Evolutionary conservation across 2,113 vertebrate species (phyloP), one percentile per base, ranked within the genome.

Genomic region (Dicentrarchus labrax): DNA sequence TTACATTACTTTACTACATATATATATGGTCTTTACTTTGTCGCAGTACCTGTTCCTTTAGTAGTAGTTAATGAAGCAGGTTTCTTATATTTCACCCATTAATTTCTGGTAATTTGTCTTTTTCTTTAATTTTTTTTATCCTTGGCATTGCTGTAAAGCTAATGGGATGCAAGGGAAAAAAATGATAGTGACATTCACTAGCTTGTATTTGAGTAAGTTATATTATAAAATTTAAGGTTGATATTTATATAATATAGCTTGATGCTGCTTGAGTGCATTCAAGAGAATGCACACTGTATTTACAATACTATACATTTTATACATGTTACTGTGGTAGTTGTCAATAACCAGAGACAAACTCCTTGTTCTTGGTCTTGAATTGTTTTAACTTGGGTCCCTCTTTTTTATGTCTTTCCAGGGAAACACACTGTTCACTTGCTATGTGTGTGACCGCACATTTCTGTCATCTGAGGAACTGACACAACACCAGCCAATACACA

Each of bases 361-460:
- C 5, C 24, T 43, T 30, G 30, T 30, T 36, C 15, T 73, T 69
- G 21, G 6, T 8, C 19, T 30, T 59, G 4, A 80, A 59, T 41
- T 38, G 6, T 68, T 53, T 19, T 69, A 47, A 69, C 2, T 59
- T 47, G 41, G 10, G 47, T 5, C 30, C 6, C 8, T 61, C 6
- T 71, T 43, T 41, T 53, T 3, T 22, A 5, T 83, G 54, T 64
- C 13, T 83, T 41, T 6, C n/a, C 82, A 96, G 95, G 94, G 95
- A 47, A 95, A 96, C 86, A 96, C 96, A n/a, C 85, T 96, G 76
- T 96, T 96, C 84, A 96, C 96, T 5, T 96, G 96, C 83, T 96
- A 96, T 9, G 94, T 96, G 85, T 96, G 96, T 61, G n/a, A 96
- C 47, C 92, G 95, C 48, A 94, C 94, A 39, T 96, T 96, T 89